These are phyloP conservation scores for Anoura caudifer DNA, from an alignment of 2,113 vertebrate genomes.

Conservation along the genomic window DNA sequence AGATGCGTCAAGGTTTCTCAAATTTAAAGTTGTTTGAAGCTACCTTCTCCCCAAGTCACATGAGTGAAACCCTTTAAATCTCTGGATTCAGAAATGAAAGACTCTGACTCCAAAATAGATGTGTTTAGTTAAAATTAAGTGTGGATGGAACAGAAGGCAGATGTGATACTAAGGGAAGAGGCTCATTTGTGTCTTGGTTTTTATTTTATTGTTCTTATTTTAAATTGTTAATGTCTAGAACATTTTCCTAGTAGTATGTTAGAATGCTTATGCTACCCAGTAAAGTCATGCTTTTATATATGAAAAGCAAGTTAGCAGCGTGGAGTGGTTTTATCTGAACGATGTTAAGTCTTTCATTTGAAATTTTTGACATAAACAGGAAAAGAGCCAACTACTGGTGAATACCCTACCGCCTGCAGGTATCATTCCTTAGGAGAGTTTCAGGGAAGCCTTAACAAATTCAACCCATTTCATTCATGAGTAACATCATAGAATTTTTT, in stretches of 20 bases:
- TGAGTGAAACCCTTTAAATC: constrained; percentile 5
- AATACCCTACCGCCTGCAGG: background rate
- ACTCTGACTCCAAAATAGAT: constrained; percentile 17
- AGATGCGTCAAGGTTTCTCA: constrained; percentile 17
- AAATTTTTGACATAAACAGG: constrained; percentile 2
- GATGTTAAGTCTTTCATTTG: background rate
- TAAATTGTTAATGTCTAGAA: background rate
- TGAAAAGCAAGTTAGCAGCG: background rate
- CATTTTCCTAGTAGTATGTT: background rate
- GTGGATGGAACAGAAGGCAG: background rate
- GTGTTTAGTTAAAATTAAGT: background rate
- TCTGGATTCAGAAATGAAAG: background rate
- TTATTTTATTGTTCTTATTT: constrained; percentile 15
- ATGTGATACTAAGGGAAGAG: background rate
- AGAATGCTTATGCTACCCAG: background rate
- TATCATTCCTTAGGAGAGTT: background rate
- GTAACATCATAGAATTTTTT: constrained; percentile 22
- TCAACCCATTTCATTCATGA: background rate
- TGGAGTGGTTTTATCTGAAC: background rate
- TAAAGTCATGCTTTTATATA: background rate
- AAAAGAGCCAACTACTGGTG: background rate
- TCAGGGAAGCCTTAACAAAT: background rate
- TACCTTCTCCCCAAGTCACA: constrained; percentile 30
- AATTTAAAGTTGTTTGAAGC: constrained; percentile 29
- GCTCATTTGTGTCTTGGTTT: background rate